phyloP scores from a whole-genome alignment of 2,888 invertebrate genomes.

The Poecilobothrus nobilitatus region DNA sequence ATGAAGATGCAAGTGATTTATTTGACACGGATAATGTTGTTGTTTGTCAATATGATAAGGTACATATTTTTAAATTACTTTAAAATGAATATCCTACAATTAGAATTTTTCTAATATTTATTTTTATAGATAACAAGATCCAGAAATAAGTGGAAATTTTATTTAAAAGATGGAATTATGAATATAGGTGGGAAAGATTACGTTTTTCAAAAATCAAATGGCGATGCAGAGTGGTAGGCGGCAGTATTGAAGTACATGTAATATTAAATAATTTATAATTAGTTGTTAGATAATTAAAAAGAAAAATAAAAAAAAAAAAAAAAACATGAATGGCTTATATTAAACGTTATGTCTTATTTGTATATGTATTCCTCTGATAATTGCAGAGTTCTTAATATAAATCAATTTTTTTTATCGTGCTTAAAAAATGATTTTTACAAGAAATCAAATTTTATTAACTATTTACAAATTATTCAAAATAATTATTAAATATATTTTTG shows the following conservation, averaged over 20 bases:
- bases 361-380: background rate
- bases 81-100: too few relatives aligned
- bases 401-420: background rate
- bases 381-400: background rate
- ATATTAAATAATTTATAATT: background rate
- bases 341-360: background rate
- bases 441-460: background rate
- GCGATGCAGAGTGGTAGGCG: constrained; percentile 97
- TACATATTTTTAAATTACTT: constrained; percentile 32
- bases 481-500: too few relatives aligned
- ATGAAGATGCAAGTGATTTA: constrained; percentile 87
- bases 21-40: constrained; percentile 99
- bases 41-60: constrained; percentile 99
- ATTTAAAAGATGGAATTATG: constrained; percentile 99
- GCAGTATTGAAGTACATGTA: constrained; percentile 9
- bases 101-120: constrained; percentile 18
- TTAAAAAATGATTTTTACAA: background rate
- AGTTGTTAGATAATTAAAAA: constrained; percentile 1
- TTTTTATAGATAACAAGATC: constrained; percentile 80
- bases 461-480: too few relatives aligned
- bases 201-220: constrained; percentile 97
- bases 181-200: constrained; percentile 96
- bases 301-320: background rate
- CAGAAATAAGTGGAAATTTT: constrained; percentile 99
- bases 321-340: background rate